Percentiles rank a stretch among this genome's conserved stretches.
Conservation (phyloP, 2,888 invertebrate genomes). For the Leucophora obtusa region DNA sequence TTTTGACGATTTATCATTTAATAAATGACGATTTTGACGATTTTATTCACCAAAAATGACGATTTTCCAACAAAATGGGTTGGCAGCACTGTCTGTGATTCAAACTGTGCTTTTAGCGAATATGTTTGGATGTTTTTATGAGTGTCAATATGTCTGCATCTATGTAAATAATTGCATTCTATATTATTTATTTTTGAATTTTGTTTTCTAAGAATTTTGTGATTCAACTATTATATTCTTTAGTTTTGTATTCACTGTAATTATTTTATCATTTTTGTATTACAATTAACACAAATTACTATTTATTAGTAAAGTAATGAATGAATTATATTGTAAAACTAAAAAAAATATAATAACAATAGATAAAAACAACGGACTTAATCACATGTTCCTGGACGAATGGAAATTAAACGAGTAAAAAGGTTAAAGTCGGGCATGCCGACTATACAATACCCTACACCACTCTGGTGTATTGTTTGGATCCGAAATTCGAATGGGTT, state of each 20-base stretch:
- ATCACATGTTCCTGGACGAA: neutral
- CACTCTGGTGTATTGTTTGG: too few species aligned
- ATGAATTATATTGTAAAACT: constrained; percentile 8
- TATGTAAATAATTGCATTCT: neutral
- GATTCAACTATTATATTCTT: constrained; percentile 61
- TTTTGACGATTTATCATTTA: too few species aligned
- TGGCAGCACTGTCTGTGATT: too few species aligned
- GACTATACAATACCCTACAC: too few species aligned
- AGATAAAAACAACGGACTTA: neutral
- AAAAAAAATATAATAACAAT: neutral
- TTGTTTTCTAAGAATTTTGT: constrained; percentile 50
- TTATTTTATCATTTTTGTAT: constrained; percentile 32
- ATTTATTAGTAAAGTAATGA: constrained; percentile 26
- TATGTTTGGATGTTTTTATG: neutral
- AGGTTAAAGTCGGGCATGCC: too few species aligned
- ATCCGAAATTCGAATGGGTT: too few species aligned
- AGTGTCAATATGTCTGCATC: neutral
- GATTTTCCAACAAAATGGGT: too few species aligned
- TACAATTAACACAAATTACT: constrained; percentile 39
- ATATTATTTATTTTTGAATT: neutral
- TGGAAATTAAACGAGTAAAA: too few species aligned
- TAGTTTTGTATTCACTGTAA: constrained; percentile 47
- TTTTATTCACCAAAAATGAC: too few species aligned
- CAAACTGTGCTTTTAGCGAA: too few species aligned
- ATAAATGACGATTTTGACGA: too few species aligned